These are phyloP conservation scores for Eretmodus cyanostictus DNA, from an alignment of 2,113 vertebrate species.

Conservation along the genomic window DNA sequence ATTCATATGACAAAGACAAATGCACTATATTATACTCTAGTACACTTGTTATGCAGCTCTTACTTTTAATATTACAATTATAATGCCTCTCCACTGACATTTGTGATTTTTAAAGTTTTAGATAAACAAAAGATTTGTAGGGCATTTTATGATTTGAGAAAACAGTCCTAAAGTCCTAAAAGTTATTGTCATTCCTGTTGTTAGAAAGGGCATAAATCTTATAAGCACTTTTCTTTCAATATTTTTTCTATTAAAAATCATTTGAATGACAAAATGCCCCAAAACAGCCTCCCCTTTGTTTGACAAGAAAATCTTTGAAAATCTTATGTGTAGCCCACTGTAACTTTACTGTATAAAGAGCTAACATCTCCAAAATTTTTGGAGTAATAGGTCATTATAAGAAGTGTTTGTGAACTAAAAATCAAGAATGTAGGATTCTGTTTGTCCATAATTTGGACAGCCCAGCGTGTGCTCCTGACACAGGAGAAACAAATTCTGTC, in stretches of 20 bases:
- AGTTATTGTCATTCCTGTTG: neutral
- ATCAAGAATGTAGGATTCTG: accelerated
- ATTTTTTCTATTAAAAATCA: neutral
- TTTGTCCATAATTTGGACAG: accelerated
- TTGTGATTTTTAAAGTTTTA: no score
- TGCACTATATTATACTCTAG: no score
- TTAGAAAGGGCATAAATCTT: neutral
- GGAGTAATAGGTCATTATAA: neutral
- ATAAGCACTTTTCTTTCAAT: neutral
- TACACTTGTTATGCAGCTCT: no score
- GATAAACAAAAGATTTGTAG: no score
- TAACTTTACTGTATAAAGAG: neutral
- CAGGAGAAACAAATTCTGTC: accelerated
- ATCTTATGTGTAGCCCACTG: neutral
- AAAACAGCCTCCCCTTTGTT: neutral
- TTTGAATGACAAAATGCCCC: neutral
- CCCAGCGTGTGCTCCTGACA: neutral
- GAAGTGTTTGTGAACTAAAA: neutral
- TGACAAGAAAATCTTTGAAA: neutral
- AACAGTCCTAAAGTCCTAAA: neutral
- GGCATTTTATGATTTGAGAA: neutral
- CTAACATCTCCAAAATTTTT: neutral
- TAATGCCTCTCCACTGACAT: no score
- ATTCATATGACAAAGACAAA: no score
- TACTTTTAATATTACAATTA: no score